Conservation (phyloP, 2,888 invertebrate species). For the Zygaena filipendulae region DNA sequence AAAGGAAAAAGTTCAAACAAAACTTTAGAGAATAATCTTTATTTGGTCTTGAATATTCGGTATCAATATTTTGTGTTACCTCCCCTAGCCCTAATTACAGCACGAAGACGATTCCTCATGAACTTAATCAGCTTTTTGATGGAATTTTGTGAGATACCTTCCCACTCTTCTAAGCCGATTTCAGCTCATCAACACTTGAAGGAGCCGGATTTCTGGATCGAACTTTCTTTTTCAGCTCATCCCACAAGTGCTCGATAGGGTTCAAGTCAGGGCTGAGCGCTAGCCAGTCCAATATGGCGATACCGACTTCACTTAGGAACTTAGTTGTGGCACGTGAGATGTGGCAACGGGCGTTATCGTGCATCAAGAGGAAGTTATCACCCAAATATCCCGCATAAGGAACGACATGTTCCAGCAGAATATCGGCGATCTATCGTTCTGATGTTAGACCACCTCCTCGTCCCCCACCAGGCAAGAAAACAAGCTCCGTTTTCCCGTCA, state of each 20-base stretch:
- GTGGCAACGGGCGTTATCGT: constrained; percentile 10
- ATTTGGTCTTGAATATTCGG: background rate
- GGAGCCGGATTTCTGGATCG: constrained; percentile 11
- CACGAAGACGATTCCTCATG: constrained; percentile 6
- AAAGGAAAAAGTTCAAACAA: constrained; percentile 22
- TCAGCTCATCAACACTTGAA: constrained; percentile 6
- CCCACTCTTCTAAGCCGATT: constrained; percentile 9
- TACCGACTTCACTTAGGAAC: constrained; percentile 2
- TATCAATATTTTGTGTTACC: constrained; percentile 4
- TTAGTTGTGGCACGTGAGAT: constrained; percentile 3
- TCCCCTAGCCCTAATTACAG: constrained; percentile 5
- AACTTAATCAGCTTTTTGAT: constrained; percentile 6
- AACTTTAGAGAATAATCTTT: background rate
- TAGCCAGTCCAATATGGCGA: constrained; percentile 16
- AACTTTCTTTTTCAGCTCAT: constrained; percentile 12
- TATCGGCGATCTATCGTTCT: constrained; percentile 8
- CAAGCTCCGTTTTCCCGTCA: constrained; percentile 9
- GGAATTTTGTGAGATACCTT: constrained; percentile 4
- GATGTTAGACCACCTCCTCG: constrained; percentile 3
- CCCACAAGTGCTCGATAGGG: constrained; percentile 14
- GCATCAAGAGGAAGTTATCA: constrained; percentile 10
- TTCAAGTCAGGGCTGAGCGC: constrained; percentile 20
- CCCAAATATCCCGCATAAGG: too few species aligned
- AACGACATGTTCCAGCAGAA: constrained; percentile 8
- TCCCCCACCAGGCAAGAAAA: constrained; percentile 7